Conservation (phyloP, 2,797 vertebrate species). For the Hoplostethus atlanticus region DNA sequence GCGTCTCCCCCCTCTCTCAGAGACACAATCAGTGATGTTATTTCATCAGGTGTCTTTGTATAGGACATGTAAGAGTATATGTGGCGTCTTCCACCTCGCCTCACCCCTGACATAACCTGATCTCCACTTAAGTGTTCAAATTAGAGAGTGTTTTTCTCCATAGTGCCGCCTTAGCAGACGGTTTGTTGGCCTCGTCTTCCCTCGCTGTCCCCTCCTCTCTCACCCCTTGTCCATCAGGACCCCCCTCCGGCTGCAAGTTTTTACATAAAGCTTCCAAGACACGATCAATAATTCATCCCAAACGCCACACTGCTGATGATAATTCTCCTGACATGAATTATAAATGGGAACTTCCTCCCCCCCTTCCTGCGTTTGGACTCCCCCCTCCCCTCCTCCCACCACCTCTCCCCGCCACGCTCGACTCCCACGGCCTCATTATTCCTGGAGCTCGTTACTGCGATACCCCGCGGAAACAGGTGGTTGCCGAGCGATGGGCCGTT, state of each 20-base stretch:
- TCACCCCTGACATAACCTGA: neutral
- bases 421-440: constrained; percentile 77
- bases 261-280: constrained; percentile 81
- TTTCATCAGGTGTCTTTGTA: no score
- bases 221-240: constrained; percentile 71
- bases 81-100: no score
- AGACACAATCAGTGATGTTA: no score
- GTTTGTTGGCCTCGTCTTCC: constrained; percentile 38
- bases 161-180: constrained; percentile 32
- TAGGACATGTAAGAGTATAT: no score
- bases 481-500: constrained; percentile 63
- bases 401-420: constrained; percentile 17
- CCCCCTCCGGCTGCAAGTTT: constrained; percentile 66
- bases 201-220: constrained; percentile 42
- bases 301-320: constrained; percentile 85
- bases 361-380: constrained; percentile 72
- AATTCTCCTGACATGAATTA: constrained; percentile 87
- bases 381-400: constrained; percentile 66
- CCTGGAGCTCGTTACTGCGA: constrained; percentile 66
- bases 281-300: constrained; percentile 87
- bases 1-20: no score
- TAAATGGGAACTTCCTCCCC: constrained; percentile 80
- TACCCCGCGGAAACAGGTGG: constrained; percentile 81
- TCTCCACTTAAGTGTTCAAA: constrained; percentile 20
- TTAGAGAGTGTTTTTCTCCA: constrained; percentile 15